Evolutionary conservation across 2,797 vertebrate species (phyloP), one percentile per base, ranked within the genome.

Genomic region (Phyllotis vaccarum): DNA sequence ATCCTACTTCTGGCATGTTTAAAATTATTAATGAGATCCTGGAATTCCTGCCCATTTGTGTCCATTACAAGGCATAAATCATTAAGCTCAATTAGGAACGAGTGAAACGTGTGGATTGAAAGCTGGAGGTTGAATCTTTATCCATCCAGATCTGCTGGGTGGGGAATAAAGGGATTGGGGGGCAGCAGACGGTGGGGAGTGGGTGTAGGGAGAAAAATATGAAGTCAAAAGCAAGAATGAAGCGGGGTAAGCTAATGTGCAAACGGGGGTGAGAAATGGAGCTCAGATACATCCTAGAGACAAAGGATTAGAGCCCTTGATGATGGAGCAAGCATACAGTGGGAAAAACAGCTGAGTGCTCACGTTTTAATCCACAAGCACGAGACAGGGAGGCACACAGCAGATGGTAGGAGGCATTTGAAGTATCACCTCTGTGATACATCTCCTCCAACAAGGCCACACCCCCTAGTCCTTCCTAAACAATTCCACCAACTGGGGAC

Each of bases 1-100:
- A 96, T 87, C 86, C 91, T 96, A 96, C 79, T 97, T 97, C 96
- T 97, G 96, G 95, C 95, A 89, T 87, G 68, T 89, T 98, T 43
- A 87, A 97, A 97, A 94, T 97, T 98, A 97, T 93, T 98, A 97
- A 98, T 93, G 96, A 95, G 97, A 97, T 97, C 90, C 91, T 97
- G 93, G 94, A 97, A 98, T 98, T 98, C 94, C 88, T 97, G 95
- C 97, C 95, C 89, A 29, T 95, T 97, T 90, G 75, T 96, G 94
- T 94, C 60, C 66, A 97, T 97, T 97, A 83, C 78, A 95, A 88
- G 64, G 96, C 95, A 96, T 97, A 98, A 98, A 98, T 98, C 83
- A 96, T 96, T 95, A 94, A 95, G 62, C 90, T 96, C 96, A 97
- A 98, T 93, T 91, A 98, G 37, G 68, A 37, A 46, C 68, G 89